Base-by-base conservation (phyloP, 1,140 invertebrate genomes). In the Plutomurus gul region DNA sequence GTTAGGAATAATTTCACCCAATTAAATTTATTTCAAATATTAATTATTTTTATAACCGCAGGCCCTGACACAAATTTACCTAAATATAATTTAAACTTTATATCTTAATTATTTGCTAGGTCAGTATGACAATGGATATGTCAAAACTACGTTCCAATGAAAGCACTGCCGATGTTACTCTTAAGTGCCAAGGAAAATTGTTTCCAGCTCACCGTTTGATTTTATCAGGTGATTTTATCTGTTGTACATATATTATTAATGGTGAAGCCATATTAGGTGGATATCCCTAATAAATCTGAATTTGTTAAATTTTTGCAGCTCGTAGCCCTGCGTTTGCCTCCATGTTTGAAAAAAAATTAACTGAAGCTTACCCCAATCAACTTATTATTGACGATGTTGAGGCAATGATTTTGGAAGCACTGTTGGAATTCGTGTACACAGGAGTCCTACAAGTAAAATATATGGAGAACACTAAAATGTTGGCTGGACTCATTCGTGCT, bases 251-350 rank as follows among this genome's bases (percentile, higher is more conserved):
- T n/a, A n/a, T n/a, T n/a, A n/a, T n/a, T n/a, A n/a, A n/a, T n/a
- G n/a, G n/a, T n/a, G n/a, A n/a, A n/a, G n/a, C n/a, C n/a, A n/a
- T n/a, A n/a, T n/a, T n/a, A n/a, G n/a, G n/a, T n/a, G n/a, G n/a
- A n/a, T n/a, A n/a, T n/a, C n/a, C n/a, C n/a, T n/a, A 30, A 4
- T 37, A n/a, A 10, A 70, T 37, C 18, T 37, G n/a, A 39, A 40
- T 40, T n/a, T n/a, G n/a, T n/a, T n/a, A n/a, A n/a, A n/a, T n/a
- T n/a, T n/a, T n/a, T 73, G 16, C 71, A 73, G 71, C 71, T 7
- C 71, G 71, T 16, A 73, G 71, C 25, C n/a, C 18, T n/a, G 71
- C 43, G 7, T 73, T 73, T 73, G 71, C 71, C n/a, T 22, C 39
- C 7, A 73, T 73, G 71, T 73, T 73, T 73, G 71, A 73, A 20